Evolutionary conservation across 2,113 vertebrate genomes (phyloP).

Genomic region (Myrmophylax atrothorax): DNA sequence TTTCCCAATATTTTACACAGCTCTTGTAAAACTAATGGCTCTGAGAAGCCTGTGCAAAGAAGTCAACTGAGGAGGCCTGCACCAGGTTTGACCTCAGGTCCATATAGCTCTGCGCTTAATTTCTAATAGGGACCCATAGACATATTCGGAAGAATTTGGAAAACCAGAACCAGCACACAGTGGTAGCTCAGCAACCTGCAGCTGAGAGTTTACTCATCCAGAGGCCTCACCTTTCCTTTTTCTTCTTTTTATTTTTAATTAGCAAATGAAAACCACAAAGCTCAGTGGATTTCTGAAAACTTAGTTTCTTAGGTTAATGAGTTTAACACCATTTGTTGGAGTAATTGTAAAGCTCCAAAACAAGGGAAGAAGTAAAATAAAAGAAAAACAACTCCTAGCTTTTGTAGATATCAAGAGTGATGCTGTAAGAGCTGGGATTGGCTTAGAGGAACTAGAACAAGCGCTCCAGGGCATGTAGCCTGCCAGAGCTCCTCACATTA

Average conservation of each 20-base stretch:
- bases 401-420: neutral
- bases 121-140: neutral
- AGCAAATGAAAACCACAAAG: neutral
- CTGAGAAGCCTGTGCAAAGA: neutral
- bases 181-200: neutral
- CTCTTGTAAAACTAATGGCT: neutral
- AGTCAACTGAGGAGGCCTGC: neutral
- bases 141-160: neutral
- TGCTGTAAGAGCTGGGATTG: neutral
- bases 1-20: neutral
- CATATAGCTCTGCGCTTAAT: neutral
- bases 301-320: neutral
- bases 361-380: neutral
- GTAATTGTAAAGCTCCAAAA: neutral
- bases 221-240: neutral
- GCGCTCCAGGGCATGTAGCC: neutral
- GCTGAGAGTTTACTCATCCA: neutral
- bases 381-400: neutral
- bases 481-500: neutral
- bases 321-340: neutral
- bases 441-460: neutral
- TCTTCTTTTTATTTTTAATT: neutral
- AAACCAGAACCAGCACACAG: neutral
- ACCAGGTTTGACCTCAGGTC: neutral
- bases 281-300: neutral